Base-by-base conservation (phyloP, 2,888 invertebrate species). In the Micoletzkya japonica region DNA sequence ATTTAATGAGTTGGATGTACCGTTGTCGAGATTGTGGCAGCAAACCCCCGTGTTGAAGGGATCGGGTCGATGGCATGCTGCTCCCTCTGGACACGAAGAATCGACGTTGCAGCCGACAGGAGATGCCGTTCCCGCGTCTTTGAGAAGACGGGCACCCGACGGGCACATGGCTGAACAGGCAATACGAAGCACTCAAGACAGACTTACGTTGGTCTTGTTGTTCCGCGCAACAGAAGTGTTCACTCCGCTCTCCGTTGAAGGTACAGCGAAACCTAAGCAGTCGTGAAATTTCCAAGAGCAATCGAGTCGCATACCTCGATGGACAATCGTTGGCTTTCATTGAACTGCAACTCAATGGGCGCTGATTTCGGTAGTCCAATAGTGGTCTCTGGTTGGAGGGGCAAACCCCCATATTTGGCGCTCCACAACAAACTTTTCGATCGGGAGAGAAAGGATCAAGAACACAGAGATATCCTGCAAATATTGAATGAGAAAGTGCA, bases 151-250 rank as follows among this genome's bases (percentile, higher is more conserved):
- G 10, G 74, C 59, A 7, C 72, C 70, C 0, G 61, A 37, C 6
- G 75, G 75, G 50, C 75, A 75, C 1, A 56, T 54, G 34, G 70
- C 74, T 74, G 68, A 69, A n/a, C n/a, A n/a, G 60, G 70, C 14
- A 57, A 6, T 3, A 34, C 32, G 34, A 36, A 24, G 36, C 36
- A 37, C 7, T 57, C 17, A 57, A 32, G 7, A 32, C 10, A 57
- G 54, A 10, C 57, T 70, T 57, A 75, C 75, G 58, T 2, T 61
- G 66, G 36, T 73, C 70, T 28, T 71, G 56, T 34, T 73, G 71
- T 59, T 76, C 77, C 17, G 76, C 75, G 71, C 82, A 82, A 70
- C 82, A 82, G 64, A 73, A 82, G 72, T 77, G 77, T n/a, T 75
- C 72, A 50, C 75, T 73, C 52, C 78, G 61, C 68, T 77, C 73